These are phyloP conservation scores for Sceloporus undulatus DNA, from an alignment of 2,113 vertebrate genomes.

Conservation along the genomic window DNA sequence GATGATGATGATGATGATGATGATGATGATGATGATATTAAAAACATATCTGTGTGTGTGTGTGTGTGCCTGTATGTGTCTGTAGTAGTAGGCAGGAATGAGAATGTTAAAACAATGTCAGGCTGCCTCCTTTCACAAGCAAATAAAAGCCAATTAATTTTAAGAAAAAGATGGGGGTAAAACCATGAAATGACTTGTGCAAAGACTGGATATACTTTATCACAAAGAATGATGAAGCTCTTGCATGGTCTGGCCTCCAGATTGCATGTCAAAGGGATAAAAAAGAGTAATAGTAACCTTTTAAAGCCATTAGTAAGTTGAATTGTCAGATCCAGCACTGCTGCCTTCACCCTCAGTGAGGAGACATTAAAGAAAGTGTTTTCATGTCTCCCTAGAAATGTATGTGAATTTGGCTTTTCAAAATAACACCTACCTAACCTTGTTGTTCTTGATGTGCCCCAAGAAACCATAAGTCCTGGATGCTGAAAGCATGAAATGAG, in stretches of 20 bases:
- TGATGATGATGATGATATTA: too few relatives aligned
- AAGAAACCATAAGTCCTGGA: too few relatives aligned
- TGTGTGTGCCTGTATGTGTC: not conserved
- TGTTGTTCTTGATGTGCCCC: not conserved
- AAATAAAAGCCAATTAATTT: not conserved
- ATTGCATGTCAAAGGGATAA: not conserved
- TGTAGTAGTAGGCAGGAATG: too few relatives aligned
- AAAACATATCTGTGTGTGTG: rapidly evolving
- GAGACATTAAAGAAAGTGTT: not conserved
- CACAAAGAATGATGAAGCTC: not conserved
- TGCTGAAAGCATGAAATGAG: too few relatives aligned
- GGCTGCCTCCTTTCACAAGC: not conserved
- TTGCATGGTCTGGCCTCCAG: not conserved
- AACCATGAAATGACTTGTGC: not conserved
- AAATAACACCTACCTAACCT: not conserved
- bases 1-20: too few relatives aligned
- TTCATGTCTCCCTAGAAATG: not conserved
- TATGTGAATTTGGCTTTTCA: slow-evolving; percentile 3
- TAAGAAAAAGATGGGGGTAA: not conserved
- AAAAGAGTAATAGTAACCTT: not conserved
- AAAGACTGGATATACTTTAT: not conserved
- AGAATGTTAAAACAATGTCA: not conserved
- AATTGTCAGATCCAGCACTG: not conserved
- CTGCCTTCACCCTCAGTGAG: too few relatives aligned
- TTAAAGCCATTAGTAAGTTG: not conserved